Evolutionary conservation across 2,797 vertebrate genomes (phyloP), one percentile per base, ranked within the genome.

Genomic region (Poeciliopsis paucimaculata): DNA sequence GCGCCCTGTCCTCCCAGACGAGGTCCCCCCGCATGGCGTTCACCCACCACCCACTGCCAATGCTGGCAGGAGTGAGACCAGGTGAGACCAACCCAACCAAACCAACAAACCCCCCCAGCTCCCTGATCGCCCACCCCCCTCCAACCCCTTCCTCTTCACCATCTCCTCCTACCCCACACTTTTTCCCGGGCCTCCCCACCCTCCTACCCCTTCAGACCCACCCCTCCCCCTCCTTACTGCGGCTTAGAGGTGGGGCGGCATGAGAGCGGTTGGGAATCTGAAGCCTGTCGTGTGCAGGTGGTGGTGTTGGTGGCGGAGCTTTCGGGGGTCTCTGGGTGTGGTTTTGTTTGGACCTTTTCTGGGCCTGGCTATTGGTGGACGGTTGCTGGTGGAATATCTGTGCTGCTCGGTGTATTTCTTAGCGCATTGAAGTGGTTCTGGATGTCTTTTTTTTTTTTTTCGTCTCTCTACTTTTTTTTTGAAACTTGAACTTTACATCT

Each of bases 31-130:
- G 97, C 96, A 97, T 98, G 98, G 97, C 97, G 95, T 98, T 98
- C 95, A 98, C 97, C 94, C 98, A 98, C 95, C 97, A 99, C 96
- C 97, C 98, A 90, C 97, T 99, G 97, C 98, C 97, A 90, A 96
- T 99, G 96, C 96, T 99, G 96, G 97, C 97, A 93, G 98, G 98
- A 96, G 97, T 98, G 96, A 97, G 98, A 97, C 97, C 98, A 98
- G 98, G 98, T 98, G 97, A 98, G 97, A 95, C 78, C 82, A 84
- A 70, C 26, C 66, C 66, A 70, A 70, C 66, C 66, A 70, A 68
- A 28, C 66, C 55, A 26, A 70, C 66, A 70, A 70, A 74, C 75
- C 75, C 82, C 53, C 53, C 53, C 53, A 55, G 23, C 53, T n/a
- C 53, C 86, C 88, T 75, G 78, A 87, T 82, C 75, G 84, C 49